Percentiles rank a stretch among this genome's conserved stretches.
Conservation (phyloP, 2,888 invertebrate species). For the Colostygia pectinataria region DNA sequence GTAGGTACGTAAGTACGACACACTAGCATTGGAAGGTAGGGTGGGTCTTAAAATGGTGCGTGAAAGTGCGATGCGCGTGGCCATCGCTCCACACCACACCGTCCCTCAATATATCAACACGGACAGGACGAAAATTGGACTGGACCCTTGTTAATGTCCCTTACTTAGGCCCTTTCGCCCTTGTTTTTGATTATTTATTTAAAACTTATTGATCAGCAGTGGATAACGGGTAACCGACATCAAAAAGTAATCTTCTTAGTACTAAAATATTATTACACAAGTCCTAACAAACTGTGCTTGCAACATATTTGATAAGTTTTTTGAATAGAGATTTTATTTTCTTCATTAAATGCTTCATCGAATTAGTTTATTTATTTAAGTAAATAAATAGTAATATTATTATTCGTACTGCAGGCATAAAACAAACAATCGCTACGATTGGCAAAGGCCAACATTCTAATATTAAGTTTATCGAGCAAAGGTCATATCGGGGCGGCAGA, state of each 20-base stretch:
- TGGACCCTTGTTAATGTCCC: conserved; percentile 81
- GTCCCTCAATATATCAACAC: conserved; percentile 79
- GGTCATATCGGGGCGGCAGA: conserved; percentile 39
- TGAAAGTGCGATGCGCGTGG: conserved; percentile 43
- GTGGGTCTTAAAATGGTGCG: conserved; percentile 53
- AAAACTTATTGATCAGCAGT: conserved; percentile 68
- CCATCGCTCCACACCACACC: conserved; percentile 58
- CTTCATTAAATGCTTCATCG: no score
- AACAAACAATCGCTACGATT: conserved; percentile 24
- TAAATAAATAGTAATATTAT: no score
- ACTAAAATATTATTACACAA: no score
- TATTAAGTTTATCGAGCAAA: conserved; percentile 41
- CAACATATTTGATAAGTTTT: no score
- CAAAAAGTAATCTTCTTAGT: conserved; percentile 22
- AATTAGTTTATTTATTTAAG: no score
- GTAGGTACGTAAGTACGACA: no score
- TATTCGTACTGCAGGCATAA: conserved; percentile 1
- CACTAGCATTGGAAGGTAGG: neutral
- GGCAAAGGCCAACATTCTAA: conserved; percentile 32
- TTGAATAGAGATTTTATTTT: no score
- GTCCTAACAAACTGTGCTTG: no score
- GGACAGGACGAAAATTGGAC: conserved; percentile 82
- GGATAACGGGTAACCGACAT: conserved; percentile 19
- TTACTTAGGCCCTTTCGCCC: conserved; percentile 74
- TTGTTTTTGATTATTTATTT: conserved; percentile 79